Percentiles rank a stretch among this genome's conserved stretches.
phyloP scores from a whole-genome alignment of 2,113 vertebrate species.

The Aepyceros melampus region DNA sequence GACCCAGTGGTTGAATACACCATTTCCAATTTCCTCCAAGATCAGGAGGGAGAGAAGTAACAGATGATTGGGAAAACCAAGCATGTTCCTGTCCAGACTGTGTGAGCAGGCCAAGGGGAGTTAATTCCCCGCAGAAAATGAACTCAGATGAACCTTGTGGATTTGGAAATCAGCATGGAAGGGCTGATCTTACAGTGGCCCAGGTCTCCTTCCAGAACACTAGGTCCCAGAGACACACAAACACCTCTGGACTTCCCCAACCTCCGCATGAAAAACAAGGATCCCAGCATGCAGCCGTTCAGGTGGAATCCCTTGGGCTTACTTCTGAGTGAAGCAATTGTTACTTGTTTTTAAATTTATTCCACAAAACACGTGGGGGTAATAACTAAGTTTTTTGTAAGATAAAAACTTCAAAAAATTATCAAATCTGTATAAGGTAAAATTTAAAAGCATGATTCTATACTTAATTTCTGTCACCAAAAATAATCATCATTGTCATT shows the following conservation, averaged over 20 bases:
- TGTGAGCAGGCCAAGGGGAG: slow-evolving; percentile 16
- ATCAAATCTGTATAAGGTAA: not conserved
- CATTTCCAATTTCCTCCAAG: slow-evolving; percentile 29
- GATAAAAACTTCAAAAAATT: not conserved
- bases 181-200: not conserved
- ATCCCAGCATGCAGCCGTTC: not conserved
- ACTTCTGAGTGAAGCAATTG: not conserved
- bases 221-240: not conserved
- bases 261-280: not conserved
- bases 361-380: not conserved
- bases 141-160: slow-evolving; percentile 52
- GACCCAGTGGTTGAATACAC: not conserved
- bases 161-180: slow-evolving; percentile 50
- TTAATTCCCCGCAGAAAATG: slow-evolving; percentile 9
- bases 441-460: not conserved
- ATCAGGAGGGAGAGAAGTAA: not conserved
- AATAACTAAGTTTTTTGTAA: not conserved
- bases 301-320: not conserved
- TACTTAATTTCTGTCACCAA: not conserved
- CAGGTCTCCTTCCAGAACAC: not conserved
- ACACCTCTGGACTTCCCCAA: not conserved
- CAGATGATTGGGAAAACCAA: slow-evolving; percentile 20
- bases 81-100: not conserved
- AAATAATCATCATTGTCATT: slow-evolving; percentile 16
- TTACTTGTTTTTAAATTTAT: not conserved